Evolutionary conservation across 2,888 invertebrate genomes (phyloP).

Genomic region (Agrochola circellaris): DNA sequence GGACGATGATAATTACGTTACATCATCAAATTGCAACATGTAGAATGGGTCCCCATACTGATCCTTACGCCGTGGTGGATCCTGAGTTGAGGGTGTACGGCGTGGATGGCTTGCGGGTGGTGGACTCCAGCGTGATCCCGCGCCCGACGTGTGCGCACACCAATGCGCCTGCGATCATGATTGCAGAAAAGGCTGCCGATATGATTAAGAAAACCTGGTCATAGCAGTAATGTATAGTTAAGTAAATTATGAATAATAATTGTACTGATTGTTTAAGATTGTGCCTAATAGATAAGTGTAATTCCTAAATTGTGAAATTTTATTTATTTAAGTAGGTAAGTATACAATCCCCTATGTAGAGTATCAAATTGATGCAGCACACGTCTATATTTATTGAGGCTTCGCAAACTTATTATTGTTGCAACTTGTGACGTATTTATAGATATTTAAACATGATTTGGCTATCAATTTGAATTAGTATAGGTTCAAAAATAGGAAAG

Average conservation of each 20-base stretch:
- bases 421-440: background rate
- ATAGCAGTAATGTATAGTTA: slow-evolving; percentile 38
- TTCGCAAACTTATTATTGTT: background rate
- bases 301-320: slow-evolving; percentile 1
- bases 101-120: slow-evolving; percentile 91
- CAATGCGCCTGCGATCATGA: slow-evolving; percentile 93
- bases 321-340: background rate
- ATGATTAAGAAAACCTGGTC: slow-evolving; percentile 91
- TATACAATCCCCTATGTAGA: background rate
- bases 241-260: slow-evolving; percentile 31
- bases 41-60: slow-evolving; percentile 92
- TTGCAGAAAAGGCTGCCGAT: slow-evolving; percentile 94
- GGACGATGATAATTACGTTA: slow-evolving; percentile 89
- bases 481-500: background rate
- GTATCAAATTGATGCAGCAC: background rate
- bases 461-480: background rate
- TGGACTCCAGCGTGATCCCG: slow-evolving; percentile 93
- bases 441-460: background rate
- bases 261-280: slow-evolving; percentile 37
- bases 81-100: slow-evolving; percentile 92
- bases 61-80: slow-evolving; percentile 92
- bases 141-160: slow-evolving; percentile 92
- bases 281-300: slow-evolving; percentile 31
- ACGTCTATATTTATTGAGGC: background rate
- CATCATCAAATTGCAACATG: slow-evolving; percentile 93